These are phyloP conservation scores for Zosterops hypoxanthus DNA, from an alignment of 2,113 vertebrate genomes.

Conservation along the genomic window DNA sequence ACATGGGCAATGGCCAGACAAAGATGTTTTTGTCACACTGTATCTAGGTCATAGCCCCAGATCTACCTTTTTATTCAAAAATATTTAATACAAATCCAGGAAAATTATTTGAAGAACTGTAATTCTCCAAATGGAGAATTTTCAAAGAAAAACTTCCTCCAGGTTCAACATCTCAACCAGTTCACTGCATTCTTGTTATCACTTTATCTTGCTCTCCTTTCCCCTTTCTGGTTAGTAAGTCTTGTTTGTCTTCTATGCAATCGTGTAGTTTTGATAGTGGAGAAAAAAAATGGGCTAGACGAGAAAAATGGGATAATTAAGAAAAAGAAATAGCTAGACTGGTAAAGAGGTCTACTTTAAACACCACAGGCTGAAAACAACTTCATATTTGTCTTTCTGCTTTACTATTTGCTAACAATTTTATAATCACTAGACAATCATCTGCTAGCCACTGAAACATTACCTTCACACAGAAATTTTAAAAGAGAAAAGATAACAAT, in stretches of 20 bases:
- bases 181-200: background rate
- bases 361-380: background rate
- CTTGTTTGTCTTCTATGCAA: background rate
- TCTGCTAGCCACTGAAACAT: background rate
- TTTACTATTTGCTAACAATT: background rate
- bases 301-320: background rate
- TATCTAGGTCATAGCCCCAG: background rate
- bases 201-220: background rate
- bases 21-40: accelerated
- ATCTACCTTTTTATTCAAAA: background rate
- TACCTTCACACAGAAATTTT: background rate
- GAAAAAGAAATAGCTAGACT: background rate
- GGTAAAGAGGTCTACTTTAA: background rate
- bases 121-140: background rate
- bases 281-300: background rate
- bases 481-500: background rate
- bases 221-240: background rate
- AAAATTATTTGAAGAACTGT: background rate
- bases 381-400: background rate
- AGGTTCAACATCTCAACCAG: background rate
- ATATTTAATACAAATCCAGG: background rate
- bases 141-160: background rate
- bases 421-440: background rate
- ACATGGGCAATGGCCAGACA: background rate
- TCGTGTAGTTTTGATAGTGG: background rate